Conservation (phyloP, 2,113 vertebrate species). For the Chloropsis hardwickii region DNA sequence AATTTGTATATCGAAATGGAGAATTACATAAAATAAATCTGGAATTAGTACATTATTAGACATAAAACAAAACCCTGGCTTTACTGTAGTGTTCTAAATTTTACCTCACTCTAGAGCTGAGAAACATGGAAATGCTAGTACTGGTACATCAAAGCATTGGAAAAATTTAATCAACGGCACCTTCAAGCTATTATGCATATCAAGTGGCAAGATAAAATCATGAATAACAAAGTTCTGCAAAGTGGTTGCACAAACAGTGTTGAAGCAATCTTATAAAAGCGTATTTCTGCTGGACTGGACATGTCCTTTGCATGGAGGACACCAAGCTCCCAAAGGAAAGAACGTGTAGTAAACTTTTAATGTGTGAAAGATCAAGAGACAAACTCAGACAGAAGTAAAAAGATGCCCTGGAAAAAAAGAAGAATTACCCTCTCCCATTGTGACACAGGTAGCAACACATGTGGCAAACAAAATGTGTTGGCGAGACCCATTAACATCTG, state of each 20-base stretch:
- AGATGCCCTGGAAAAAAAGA: constrained; percentile 15
- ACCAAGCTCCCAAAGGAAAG: constrained; percentile 52
- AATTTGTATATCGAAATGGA: not conserved
- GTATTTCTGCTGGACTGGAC: constrained; percentile 60
- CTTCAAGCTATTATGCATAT: constrained; percentile 69
- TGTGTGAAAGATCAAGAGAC: constrained; percentile 42
- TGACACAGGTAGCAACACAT: constrained; percentile 48
- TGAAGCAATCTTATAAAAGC: constrained; percentile 65
- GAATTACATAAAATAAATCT: not conserved
- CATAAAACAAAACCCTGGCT: not conserved
- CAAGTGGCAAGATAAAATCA: constrained; percentile 68
- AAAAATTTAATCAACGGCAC: constrained; percentile 64
- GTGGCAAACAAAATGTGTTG: constrained; percentile 39
- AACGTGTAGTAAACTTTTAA: constrained; percentile 13
- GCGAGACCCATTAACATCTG: constrained; percentile 29
- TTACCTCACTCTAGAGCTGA: constrained; percentile 21
- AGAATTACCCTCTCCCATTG: constrained; percentile 17
- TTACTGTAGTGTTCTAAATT: not conserved
- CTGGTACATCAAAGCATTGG: constrained; percentile 65
- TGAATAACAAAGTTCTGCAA: constrained; percentile 64
- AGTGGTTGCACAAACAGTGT: constrained; percentile 64
- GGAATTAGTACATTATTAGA: not conserved
- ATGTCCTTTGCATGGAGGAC: constrained; percentile 61
- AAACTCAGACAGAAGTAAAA: not conserved
- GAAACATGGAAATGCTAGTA: constrained; percentile 46